phyloP scores from a whole-genome alignment of 2,113 vertebrate genomes.

The Zosterops pallidus region DNA sequence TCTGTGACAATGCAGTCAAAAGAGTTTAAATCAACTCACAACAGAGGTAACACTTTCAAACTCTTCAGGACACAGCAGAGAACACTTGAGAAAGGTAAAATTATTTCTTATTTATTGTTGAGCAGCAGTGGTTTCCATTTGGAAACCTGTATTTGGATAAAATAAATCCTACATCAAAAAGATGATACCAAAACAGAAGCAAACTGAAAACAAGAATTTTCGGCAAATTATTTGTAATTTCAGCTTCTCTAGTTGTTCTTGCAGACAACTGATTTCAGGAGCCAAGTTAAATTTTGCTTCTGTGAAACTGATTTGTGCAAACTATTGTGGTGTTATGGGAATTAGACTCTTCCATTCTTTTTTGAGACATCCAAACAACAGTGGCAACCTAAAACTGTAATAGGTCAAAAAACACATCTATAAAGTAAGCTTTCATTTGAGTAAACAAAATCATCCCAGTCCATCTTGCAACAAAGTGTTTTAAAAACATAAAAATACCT shows the following conservation, averaged over 20 bases:
- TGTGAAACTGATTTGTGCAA: not conserved
- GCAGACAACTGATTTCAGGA: not conserved
- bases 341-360: constrained; percentile 17
- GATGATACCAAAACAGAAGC: not conserved
- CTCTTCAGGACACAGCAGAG: fast-evolving
- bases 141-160: not conserved
- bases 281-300: not conserved
- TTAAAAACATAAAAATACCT: not conserved
- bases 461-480: not conserved
- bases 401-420: constrained; percentile 15
- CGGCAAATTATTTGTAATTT: not conserved
- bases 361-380: constrained; percentile 29
- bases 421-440: constrained; percentile 22
- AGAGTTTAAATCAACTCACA: not conserved
- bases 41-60: not conserved
- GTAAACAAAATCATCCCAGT: not conserved
- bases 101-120: not conserved
- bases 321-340: not conserved
- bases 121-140: not conserved
- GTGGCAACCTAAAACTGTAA: constrained; percentile 33
- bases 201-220: not conserved
- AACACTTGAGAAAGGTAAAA: not conserved
- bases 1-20: not conserved
- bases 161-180: not conserved
- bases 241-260: not conserved